Conservation (phyloP, 2,888 invertebrate species). For the Colletes collaris region DNA sequence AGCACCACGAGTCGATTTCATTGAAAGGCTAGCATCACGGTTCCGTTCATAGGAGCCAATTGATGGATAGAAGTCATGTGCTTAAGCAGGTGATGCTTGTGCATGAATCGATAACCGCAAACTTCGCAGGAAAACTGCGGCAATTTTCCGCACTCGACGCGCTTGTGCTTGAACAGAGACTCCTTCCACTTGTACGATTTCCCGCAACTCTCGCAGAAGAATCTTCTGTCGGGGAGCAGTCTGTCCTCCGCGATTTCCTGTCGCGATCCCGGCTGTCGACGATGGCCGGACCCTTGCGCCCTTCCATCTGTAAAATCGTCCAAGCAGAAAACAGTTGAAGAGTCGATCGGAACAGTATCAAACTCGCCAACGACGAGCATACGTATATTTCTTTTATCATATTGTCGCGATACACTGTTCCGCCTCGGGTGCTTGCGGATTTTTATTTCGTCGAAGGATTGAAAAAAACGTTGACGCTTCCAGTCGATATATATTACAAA, state of each 20-base stretch:
- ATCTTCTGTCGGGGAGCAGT: constrained; percentile 57
- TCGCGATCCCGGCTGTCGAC: neutral
- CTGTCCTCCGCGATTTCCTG: neutral
- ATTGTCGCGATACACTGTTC: neutral
- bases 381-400: too few relatives aligned
- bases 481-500: too few relatives aligned
- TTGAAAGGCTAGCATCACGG: constrained; percentile 17
- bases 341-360: neutral
- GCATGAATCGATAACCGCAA: constrained; percentile 82
- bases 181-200: constrained; percentile 78
- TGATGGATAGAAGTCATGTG: constrained; percentile 72
- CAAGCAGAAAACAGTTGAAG: constrained; percentile 30
- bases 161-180: constrained; percentile 76
- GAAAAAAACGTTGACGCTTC: too few relatives aligned
- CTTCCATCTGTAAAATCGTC: constrained; percentile 41
- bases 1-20: neutral
- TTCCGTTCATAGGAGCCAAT: neutral
- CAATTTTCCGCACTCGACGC: constrained; percentile 77
- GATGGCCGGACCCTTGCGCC: neutral
- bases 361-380: too few relatives aligned
- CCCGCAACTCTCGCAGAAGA: constrained; percentile 75
- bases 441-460: too few relatives aligned
- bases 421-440: too few relatives aligned
- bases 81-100: constrained; percentile 83
- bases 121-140: constrained; percentile 79